phyloP scores from a whole-genome alignment of 2,888 invertebrate genomes.

The Gibbula magus region DNA sequence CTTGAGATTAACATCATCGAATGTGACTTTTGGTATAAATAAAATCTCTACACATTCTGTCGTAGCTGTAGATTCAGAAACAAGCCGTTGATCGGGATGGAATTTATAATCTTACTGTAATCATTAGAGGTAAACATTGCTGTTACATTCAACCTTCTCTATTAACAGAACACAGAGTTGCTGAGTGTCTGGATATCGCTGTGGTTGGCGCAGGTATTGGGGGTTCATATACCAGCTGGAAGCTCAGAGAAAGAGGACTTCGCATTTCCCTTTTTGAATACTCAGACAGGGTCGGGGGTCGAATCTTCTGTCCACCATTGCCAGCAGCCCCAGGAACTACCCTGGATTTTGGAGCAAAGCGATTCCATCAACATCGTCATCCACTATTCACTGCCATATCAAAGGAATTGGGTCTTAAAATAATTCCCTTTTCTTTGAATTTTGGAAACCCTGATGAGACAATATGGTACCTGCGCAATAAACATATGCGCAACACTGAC shows the following conservation, averaged over 20 bases:
- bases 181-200: constrained; percentile 31
- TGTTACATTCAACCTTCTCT: no score
- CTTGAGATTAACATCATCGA: no score
- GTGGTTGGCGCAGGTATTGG: constrained; percentile 42
- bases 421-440: constrained; percentile 28
- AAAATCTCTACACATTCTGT: no score
- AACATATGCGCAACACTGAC: constrained; percentile 20
- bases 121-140: no score
- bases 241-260: constrained; percentile 28
- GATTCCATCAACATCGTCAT: constrained; percentile 18
- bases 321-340: constrained; percentile 37
- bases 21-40: no score
- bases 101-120: no score
- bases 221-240: constrained; percentile 40
- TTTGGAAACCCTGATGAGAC: constrained; percentile 10
- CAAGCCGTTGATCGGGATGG: no score
- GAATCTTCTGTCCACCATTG: constrained; percentile 31
- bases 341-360: constrained; percentile 43
- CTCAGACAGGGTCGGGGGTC: constrained; percentile 41
- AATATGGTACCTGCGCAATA: constrained; percentile 27
- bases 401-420: constrained; percentile 30
- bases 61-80: no score
- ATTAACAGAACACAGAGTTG: background rate
- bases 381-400: constrained; percentile 26
- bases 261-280: constrained; percentile 38